phyloP scores from a whole-genome alignment of 2,888 invertebrate species.

The Leucozona laternaria region DNA sequence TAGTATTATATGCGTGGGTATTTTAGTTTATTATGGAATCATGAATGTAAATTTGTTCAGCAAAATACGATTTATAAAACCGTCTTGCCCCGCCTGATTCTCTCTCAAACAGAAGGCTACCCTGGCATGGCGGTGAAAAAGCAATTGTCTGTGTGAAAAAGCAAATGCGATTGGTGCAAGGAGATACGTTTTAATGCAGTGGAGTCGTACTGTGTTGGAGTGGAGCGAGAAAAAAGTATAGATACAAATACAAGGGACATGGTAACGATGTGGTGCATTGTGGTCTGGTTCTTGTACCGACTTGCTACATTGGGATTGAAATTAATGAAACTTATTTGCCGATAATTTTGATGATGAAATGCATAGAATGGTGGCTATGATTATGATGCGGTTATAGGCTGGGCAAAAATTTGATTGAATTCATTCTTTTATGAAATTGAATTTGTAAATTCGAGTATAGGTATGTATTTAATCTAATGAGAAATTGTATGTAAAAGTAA shows the following conservation, averaged over 20 bases:
- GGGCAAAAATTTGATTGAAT: constrained; percentile 65
- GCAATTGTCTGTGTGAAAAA: constrained; percentile 68
- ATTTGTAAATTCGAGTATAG: constrained; percentile 55
- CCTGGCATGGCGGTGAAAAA: constrained; percentile 38
- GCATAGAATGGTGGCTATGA: constrained; percentile 36
- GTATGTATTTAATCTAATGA: constrained; percentile 38
- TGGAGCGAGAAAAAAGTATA: constrained; percentile 4
- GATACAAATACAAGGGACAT: constrained; percentile 37
- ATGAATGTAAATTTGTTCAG: constrained; percentile 73
- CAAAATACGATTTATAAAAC: constrained; percentile 68
- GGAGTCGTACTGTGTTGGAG: neutral
- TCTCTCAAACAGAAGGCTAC: neutral
- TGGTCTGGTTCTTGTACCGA: constrained; percentile 53
- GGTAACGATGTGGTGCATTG: constrained; percentile 65
- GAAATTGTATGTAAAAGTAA: constrained; percentile 30
- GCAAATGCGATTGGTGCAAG: constrained; percentile 36
- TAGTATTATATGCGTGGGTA: constrained; percentile 64
- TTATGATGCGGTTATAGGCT: constrained; percentile 32
- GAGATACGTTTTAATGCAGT: constrained; percentile 1
- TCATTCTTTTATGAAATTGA: constrained; percentile 71
- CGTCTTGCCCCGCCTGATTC: constrained; percentile 27
- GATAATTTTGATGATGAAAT: constrained; percentile 70
- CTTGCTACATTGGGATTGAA: constrained; percentile 61
- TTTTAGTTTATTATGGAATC: constrained; percentile 73
- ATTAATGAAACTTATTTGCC: constrained; percentile 70